Evolutionary conservation across 2,113 vertebrate species (phyloP).

Genomic region (Serinus canaria): DNA sequence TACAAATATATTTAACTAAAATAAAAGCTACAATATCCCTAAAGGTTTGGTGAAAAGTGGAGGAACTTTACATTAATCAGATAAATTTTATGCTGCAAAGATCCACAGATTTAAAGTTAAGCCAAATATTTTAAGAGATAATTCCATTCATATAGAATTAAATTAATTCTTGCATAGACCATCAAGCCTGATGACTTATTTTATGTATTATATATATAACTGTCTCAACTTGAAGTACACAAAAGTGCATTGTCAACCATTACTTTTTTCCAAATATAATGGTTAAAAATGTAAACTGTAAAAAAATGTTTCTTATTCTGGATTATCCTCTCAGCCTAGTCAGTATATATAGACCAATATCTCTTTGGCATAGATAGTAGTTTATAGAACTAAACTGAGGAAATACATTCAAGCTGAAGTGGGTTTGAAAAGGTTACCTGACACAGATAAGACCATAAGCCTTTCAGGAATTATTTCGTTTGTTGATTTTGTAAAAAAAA

Average conservation of each 20-base stretch:
- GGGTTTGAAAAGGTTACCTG: background rate
- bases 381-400: conserved; percentile 55
- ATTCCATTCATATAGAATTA: background rate
- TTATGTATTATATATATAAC: background rate
- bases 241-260: background rate
- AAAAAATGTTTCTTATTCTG: background rate
- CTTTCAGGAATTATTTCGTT: background rate
- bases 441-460: background rate
- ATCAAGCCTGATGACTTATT: background rate
- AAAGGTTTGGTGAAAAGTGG: background rate
- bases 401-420: conserved; percentile 8
- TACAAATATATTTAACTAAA: background rate
- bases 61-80: background rate
- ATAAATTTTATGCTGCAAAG: background rate
- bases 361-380: conserved; percentile 12
- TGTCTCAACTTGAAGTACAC: background rate
- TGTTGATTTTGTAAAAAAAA: background rate
- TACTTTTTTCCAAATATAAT: background rate
- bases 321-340: background rate
- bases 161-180: background rate
- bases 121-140: background rate
- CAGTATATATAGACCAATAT: background rate
- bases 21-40: background rate
- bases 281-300: background rate
- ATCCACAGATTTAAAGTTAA: background rate